A percentile compares a stretch with the other conserved stretches of the same genome.
Conservation (phyloP, 2,797 vertebrate species). For the Pangasius macronema region DNA sequence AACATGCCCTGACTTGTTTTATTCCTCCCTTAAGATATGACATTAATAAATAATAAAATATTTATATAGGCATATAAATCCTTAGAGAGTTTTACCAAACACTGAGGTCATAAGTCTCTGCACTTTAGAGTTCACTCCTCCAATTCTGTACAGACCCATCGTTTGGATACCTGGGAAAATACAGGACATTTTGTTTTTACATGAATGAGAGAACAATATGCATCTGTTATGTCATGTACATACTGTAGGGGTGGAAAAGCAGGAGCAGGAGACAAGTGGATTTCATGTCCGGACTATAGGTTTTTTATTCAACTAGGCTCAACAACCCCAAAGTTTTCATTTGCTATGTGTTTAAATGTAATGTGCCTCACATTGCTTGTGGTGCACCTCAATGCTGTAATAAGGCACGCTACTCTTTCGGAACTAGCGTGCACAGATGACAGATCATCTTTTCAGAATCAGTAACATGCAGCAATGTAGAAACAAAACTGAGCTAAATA, state of each 20-base stretch:
- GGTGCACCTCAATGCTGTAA: not conserved
- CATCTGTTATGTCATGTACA: not conserved
- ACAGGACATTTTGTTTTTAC: not conserved
- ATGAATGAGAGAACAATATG: not conserved
- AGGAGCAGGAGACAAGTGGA: not conserved
- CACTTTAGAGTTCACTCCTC: conserved; percentile 97
- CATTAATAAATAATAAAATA: not conserved
- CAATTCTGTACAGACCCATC: conserved; percentile 94
- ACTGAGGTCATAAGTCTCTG: conserved; percentile 95
- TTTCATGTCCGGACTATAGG: not conserved
- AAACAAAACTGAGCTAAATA: conserved; percentile 5
- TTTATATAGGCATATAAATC: not conserved
- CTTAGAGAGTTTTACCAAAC: conserved; percentile 83
- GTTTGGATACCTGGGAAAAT: conserved; percentile 83
- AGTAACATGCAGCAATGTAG: not conserved
- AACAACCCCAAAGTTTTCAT: not conserved
- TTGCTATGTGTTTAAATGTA: not conserved
- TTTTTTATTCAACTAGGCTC: not conserved
- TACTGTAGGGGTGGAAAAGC: not conserved
- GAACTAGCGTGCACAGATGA: not conserved
- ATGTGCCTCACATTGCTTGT: not conserved
- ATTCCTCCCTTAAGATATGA: not conserved
- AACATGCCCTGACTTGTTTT: not conserved
- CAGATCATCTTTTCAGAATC: not conserved
- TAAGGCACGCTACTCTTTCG: not conserved